These are phyloP conservation scores for Saccostrea echinata DNA, from an alignment of 1,140 invertebrate species.

Conservation along the genomic window DNA sequence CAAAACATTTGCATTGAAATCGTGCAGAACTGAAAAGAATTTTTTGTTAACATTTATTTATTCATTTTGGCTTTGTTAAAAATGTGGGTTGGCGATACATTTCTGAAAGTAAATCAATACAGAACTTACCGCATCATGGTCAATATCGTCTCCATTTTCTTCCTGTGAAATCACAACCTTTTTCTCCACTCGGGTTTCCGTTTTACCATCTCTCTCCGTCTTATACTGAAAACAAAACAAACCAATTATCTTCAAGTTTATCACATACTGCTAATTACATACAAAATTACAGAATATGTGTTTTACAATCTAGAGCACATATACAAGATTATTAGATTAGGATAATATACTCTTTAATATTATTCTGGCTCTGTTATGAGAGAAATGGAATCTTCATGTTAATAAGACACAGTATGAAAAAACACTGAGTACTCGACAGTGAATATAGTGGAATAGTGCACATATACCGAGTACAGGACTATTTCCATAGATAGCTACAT, in stretches of 20 bases:
- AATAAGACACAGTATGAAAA: not conserved
- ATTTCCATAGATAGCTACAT: not conserved
- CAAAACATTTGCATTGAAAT: no score
- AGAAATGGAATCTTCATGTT: not conserved
- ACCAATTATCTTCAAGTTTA: not conserved
- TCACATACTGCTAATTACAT: not conserved
- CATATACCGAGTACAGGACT: not conserved
- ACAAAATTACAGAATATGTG: no score
- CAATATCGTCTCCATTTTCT: slow-evolving; percentile 66
- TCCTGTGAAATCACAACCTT: slow-evolving; percentile 65
- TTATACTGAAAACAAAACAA: slow-evolving; percentile 68
- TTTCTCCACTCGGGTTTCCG: slow-evolving; percentile 68
- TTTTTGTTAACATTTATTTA: no score
- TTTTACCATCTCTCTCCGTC: slow-evolving; percentile 69
- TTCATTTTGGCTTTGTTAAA: no score
- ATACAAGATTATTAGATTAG: not conserved
- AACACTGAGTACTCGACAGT: not conserved
- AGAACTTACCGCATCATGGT: slow-evolving; percentile 73
- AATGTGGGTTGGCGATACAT: no score
- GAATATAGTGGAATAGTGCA: not conserved
- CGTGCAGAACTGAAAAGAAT: no score
- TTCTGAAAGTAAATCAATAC: no score
- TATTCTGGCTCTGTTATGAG: not conserved
- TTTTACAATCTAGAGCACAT: not conserved
- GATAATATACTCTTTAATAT: not conserved